A percentile compares a stretch with the other conserved stretches of the same genome.
Conservation (phyloP, 2,888 invertebrate species). For the Trichopoda pennipes region DNA sequence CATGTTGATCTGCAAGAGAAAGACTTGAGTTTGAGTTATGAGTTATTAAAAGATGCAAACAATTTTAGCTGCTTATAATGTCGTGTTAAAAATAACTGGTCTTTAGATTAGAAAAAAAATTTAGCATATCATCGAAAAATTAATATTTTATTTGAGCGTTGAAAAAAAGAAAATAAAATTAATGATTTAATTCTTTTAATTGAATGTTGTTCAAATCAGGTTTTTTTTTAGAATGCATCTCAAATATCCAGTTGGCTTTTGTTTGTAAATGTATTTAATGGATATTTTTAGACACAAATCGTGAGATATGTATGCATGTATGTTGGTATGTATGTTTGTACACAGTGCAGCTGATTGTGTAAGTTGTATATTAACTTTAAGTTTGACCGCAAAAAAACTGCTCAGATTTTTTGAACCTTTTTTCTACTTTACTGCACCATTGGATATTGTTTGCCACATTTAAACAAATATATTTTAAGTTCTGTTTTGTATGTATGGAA, state of each 20-base stretch:
- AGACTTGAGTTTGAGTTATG: no score
- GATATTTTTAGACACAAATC: slow-evolving; percentile 61
- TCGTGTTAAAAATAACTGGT: no score
- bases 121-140: no score
- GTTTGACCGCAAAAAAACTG: slow-evolving; percentile 64
- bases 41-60: no score
- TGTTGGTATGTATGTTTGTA: neutral
- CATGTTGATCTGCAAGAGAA: no score
- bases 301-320: slow-evolving; percentile 1
- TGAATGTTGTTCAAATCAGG: slow-evolving; percentile 29
- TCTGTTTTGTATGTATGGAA: neutral
- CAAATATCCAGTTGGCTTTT: slow-evolving; percentile 38
- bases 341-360: slow-evolving; percentile 55
- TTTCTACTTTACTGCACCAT: slow-evolving; percentile 26
- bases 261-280: slow-evolving; percentile 35
- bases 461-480: slow-evolving; percentile 20
- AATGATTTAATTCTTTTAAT: slow-evolving; percentile 24
- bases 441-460: slow-evolving; percentile 32
- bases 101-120: no score
- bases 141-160: no score
- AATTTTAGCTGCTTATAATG: no score
- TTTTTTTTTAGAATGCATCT: slow-evolving; percentile 50
- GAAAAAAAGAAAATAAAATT: neutral
- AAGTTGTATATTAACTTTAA: slow-evolving; percentile 44
- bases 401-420: slow-evolving; percentile 36